phyloP scores from a whole-genome alignment of 2,113 vertebrate genomes.

The Megaceryle torquata region DNA sequence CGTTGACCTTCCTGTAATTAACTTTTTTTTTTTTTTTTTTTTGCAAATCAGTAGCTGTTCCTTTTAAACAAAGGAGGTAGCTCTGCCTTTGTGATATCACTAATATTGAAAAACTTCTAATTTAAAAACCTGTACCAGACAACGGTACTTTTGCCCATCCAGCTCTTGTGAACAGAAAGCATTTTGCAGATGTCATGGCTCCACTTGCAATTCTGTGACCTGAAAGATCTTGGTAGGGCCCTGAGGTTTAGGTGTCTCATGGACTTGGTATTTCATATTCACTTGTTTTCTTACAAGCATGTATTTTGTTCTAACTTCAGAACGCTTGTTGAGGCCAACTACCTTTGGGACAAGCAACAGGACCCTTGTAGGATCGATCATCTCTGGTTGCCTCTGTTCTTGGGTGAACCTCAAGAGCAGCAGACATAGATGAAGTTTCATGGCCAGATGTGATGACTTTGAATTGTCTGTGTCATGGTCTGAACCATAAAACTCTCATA shows the following conservation, averaged over 20 bases:
- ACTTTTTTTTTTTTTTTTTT: not conserved
- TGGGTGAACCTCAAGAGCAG: not conserved
- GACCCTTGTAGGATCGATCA: not conserved
- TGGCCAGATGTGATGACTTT: not conserved
- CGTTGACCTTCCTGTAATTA: not conserved
- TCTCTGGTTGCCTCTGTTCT: not conserved
- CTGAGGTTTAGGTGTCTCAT: rapidly evolving
- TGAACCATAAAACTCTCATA: not conserved
- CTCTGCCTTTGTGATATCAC: not conserved
- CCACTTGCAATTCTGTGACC: not conserved
- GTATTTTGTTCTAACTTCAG: not conserved
- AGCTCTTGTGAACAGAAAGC: not conserved
- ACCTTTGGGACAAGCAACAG: not conserved
- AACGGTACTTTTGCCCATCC: not conserved
- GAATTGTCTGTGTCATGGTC: not conserved
- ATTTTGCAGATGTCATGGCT: not conserved
- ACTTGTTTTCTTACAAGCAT: not conserved
- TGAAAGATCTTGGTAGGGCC: not conserved
- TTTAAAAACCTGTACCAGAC: not conserved
- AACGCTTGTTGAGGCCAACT: not conserved
- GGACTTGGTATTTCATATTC: not conserved
- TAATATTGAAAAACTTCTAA: not conserved
- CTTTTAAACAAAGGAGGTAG: not conserved
- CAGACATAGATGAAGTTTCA: not conserved
- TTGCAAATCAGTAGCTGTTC: not conserved